Conservation (phyloP, 2,113 vertebrate species). For the Phyllostomus hastatus region DNA sequence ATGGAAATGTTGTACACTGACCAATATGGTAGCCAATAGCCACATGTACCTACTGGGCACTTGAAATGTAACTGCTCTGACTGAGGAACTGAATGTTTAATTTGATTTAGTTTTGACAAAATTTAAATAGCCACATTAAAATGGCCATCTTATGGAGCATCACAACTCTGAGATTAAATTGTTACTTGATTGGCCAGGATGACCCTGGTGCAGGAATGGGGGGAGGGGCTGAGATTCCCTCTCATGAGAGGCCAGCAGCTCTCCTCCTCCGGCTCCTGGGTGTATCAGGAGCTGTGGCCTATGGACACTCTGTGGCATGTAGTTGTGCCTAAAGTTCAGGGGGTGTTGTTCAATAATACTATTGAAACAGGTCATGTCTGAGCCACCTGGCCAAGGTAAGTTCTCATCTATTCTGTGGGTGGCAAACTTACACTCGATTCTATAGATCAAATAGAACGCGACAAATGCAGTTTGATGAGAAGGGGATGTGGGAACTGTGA, state of each 20-base stretch:
- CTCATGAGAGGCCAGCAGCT: background rate
- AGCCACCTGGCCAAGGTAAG: background rate
- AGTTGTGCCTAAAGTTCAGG: background rate
- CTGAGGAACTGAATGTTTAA: background rate
- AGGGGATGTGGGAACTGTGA: background rate
- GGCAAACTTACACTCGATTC: background rate
- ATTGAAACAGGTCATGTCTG: background rate
- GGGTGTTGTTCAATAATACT: background rate
- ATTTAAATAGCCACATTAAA: background rate
- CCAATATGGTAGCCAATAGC: background rate
- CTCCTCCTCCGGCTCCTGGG: background rate
- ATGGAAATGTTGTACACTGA: background rate
- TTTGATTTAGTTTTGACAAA: conserved; percentile 13
- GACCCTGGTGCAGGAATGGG: background rate
- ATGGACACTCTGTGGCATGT: background rate
- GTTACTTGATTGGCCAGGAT: background rate
- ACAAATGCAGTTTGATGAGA: background rate
- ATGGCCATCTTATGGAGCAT: background rate
- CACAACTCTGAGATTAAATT: conserved; percentile 2
- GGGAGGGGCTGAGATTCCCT: background rate
- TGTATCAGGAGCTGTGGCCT: background rate
- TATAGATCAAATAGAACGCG: background rate
- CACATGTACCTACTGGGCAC: background rate
- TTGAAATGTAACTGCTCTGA: background rate
- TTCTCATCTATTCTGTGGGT: background rate